Evolutionary conservation across 1,140 invertebrate species (phyloP).

Genomic region (Cardiocondyla obscurior): DNA sequence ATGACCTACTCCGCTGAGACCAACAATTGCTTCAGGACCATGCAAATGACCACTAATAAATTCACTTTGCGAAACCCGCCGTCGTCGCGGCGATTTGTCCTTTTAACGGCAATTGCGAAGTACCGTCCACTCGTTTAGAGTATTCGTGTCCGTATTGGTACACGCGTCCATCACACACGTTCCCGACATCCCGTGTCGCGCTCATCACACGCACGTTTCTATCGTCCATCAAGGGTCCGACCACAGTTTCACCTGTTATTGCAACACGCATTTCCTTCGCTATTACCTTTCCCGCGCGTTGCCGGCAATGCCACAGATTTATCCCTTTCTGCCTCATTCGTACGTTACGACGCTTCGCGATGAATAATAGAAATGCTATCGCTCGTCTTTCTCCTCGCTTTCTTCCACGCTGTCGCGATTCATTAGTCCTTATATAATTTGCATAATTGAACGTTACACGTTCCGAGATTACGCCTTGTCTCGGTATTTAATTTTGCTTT

Average conservation of each 20-base stretch:
- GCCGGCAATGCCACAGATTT: background rate
- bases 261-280: conserved; percentile 22
- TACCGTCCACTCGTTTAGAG: conserved; percentile 3
- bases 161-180: background rate
- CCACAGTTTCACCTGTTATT: conserved; percentile 36
- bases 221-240: conserved; percentile 5
- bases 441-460: background rate
- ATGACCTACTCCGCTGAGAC: conserved; percentile 6
- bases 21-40: conserved; percentile 31
- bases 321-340: background rate
- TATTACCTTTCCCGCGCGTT: conserved; percentile 9
- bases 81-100: conserved; percentile 12
- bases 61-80: conserved; percentile 59
- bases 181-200: background rate
- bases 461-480: background rate
- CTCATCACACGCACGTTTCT: conserved; percentile 5
- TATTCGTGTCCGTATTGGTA: background rate
- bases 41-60: conserved; percentile 64
- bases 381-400: background rate
- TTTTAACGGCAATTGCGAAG: conserved; percentile 36
- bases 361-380: background rate
- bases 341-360: background rate
- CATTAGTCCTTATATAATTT: background rate
- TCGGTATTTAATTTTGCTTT: background rate
- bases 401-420: background rate